Evolutionary conservation across 1,140 invertebrate genomes (phyloP).

Genomic region (Bradynema listronoti): DNA sequence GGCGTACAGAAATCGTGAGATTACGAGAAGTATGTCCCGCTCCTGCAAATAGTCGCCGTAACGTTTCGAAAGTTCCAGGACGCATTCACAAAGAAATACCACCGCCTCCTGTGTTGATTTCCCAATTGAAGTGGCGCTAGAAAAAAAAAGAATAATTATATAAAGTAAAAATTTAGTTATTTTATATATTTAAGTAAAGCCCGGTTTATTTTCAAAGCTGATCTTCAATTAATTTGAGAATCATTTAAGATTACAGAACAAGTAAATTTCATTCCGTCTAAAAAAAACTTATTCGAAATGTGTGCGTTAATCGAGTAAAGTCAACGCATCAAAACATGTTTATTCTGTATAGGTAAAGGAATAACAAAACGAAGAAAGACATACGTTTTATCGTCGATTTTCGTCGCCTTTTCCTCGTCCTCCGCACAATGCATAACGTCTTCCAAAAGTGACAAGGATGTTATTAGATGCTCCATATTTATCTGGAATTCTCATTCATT

Average conservation of each 20-base stretch:
- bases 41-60: constrained; percentile 3
- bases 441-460: constrained; percentile 1
- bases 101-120: constrained; percentile 4
- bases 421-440: constrained; percentile 8
- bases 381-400: not conserved
- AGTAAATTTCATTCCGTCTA: too few species aligned
- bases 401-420: not conserved
- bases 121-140: constrained; percentile 1
- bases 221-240: too few species aligned
- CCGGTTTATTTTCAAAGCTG: too few species aligned
- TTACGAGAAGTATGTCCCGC: not conserved
- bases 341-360: not conserved
- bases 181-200: too few species aligned
- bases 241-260: too few species aligned
- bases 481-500: not conserved
- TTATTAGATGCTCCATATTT: constrained; percentile 1
- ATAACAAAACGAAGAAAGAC: not conserved
- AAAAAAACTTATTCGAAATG: too few species aligned
- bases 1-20: not conserved
- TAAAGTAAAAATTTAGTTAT: too few species aligned
- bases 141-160: too few species aligned
- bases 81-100: not conserved
- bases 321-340: too few species aligned
- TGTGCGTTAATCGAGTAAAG: too few species aligned
- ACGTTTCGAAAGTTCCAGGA: not conserved